Conservation (phyloP, 1,140 invertebrate species). For the Hylyphantes graminicola region DNA sequence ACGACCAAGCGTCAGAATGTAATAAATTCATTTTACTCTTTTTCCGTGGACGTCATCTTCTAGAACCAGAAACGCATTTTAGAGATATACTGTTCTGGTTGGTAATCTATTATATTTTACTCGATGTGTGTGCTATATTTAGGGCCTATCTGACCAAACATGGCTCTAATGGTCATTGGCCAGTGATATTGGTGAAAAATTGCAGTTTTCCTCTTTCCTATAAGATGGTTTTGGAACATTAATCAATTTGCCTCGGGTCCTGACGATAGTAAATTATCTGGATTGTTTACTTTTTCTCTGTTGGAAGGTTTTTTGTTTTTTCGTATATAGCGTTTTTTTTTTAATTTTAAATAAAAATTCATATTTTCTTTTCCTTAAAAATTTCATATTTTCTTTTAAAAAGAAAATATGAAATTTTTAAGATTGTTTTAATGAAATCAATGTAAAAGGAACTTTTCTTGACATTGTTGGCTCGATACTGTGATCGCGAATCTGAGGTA, state of each 20-base stretch:
- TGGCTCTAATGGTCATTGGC: slow-evolving; percentile 8
- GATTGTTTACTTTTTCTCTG: not conserved
- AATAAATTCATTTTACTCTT: slow-evolving; percentile 21
- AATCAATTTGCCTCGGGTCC: not conserved
- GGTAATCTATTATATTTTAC: slow-evolving; percentile 22
- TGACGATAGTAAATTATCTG: not conserved
- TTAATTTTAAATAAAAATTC: no score
- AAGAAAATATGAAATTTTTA: no score
- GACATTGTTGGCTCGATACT: no score
- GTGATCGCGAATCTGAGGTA: no score
- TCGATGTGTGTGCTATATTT: slow-evolving; percentile 26
- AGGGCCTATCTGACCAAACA: slow-evolving; percentile 5
- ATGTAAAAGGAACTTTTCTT: no score
- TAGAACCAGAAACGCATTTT: not conserved
- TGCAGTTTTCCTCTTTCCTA: slow-evolving; percentile 3
- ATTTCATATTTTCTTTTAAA: no score
- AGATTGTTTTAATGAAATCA: no score
- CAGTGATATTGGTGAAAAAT: slow-evolving; percentile 37
- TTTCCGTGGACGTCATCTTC: not conserved
- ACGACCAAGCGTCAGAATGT: slow-evolving; percentile 4
- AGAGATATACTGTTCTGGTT: not conserved
- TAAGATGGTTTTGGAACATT: not conserved
- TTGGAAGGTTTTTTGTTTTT: not conserved
- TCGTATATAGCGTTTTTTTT: not conserved
- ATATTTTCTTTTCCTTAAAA: no score